Evolutionary conservation across 1,140 invertebrate species (phyloP), one percentile per base, ranked within the genome.

Genomic region (Hylyphantes graminicola): DNA sequence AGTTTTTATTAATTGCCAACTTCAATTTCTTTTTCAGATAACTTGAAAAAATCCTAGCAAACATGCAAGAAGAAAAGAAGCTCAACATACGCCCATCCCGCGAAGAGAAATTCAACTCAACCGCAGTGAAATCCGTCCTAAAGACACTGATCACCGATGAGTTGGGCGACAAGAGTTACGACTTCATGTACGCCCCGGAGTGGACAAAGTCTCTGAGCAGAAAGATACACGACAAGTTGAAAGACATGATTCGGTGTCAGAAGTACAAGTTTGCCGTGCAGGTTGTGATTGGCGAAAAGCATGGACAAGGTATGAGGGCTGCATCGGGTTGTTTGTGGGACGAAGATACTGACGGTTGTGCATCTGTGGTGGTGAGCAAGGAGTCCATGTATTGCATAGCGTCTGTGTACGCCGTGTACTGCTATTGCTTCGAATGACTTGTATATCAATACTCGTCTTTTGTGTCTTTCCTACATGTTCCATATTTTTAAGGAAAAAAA

Each of bases 311-410:
- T 7, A 64, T 82, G 68, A 64, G 70, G 17, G 59, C 72, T 0
- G 35, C 59, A 9, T 35, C 48, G 10, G 72, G 80, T 0, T 74
- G 80, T 19, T 54, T 82, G 19, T 75, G 68, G 80, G 80, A 82
- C 6, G 80, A 73, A 11, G 70, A 82, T 19, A 74, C 80, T 3
- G 80, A 82, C 9, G 61, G 59, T 0, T 55, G 63, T 21, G 57
- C 67, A 10, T 48, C 57, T 2, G 80, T 74, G n/a, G 51, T 54
- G 8, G 59, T 82, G 51, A 82, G 21, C 10, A 75, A 63, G 11
- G 70, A 82, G 3, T 48, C 80, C 11, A 50, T 82, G 59, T 82
- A 74, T 35, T 82, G 80, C 19, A 54, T 82, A n/a, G 70, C 64
- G 17, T 55, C 55, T 57, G 70, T 82, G 4, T 82, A 35, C 55